Base-by-base conservation (phyloP, 2,888 invertebrate genomes). In the Notocelia uddmanniana region DNA sequence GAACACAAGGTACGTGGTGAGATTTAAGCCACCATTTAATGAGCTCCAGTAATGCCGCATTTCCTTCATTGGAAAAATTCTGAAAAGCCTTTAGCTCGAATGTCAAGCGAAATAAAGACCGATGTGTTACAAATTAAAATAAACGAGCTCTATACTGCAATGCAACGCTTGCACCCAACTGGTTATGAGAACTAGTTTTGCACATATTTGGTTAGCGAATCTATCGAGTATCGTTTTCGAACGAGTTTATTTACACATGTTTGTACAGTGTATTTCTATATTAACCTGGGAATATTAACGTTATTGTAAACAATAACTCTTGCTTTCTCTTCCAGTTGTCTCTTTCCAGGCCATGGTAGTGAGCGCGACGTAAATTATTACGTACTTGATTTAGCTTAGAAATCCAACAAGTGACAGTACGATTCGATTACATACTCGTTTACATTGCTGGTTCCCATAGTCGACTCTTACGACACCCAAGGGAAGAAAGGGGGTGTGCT, bases 121-220 rank as follows among this genome's bases (percentile, higher is more conserved):
- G 70, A 71, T 71, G 52, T 71, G 71, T 50, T 48, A 54, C 70
- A 71, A 54, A 66, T 67, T 69, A 15, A 71, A 67, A 54, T 60
- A 66, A 70, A 70, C 60, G 58, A 60, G 60, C 34, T 45, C 54
- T 59, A 68, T 62, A 55, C 55, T 31, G 48, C 67, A 23, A 67
- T 60, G 63, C 62, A 62, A 67, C 23, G 48, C 57, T 55, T 31
- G 45, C 59, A 52, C 54, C 59, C 37, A 62, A 68, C 72, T 57
- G 72, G 72, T 72, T 68, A 19, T 48, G 19, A 23, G 21, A 55
- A 67, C 67, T 55, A 57, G 72, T 57, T 18, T 41, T 45, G 45
- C 57, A 62, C 48, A 57, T 62, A 66, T 59, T 59, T 48, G 67
- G 60, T 55, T 55, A 68, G 62, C 67, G 67, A 60, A 68, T 72